A percentile compares a stretch with the other conserved stretches of the same genome.
Conservation (phyloP, 2,888 invertebrate genomes). For the Cataglyphis cursor region DNA sequence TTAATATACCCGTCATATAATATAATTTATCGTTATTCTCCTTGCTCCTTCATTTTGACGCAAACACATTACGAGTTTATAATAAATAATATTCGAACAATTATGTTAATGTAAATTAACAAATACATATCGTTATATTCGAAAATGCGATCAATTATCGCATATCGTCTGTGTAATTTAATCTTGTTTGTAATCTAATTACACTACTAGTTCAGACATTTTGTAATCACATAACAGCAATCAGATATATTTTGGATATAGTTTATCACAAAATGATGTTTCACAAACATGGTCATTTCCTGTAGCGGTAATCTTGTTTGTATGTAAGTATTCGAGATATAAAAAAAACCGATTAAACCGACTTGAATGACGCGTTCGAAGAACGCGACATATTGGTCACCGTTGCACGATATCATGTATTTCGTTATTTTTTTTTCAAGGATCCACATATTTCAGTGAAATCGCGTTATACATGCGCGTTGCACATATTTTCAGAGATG, state of each 20-base stretch:
- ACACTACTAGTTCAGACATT: slow-evolving; percentile 2
- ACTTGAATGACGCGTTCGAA: not conserved
- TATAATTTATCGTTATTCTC: not conserved
- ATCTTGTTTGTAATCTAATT: slow-evolving; percentile 6
- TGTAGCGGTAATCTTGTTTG: not conserved
- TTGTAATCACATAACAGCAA: not conserved
- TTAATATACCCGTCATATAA: not conserved
- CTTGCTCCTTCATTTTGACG: not conserved
- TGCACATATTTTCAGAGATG: not conserved
- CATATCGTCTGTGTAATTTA: not conserved
- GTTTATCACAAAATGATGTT: not conserved
- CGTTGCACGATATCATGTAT: not conserved
- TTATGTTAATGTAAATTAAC: slow-evolving; percentile 18
- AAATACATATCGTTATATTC: not conserved
- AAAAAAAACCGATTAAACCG: not conserved
- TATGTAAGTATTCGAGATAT: not conserved
- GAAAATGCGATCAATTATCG: slow-evolving; percentile 27
- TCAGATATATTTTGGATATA: not conserved
- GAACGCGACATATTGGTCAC: not conserved
- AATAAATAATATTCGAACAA: not conserved
- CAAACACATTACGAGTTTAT: not conserved
- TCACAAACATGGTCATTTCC: not conserved
- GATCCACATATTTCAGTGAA: not conserved
- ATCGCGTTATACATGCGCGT: not conserved
- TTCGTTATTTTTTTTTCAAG: not conserved